Conservation (phyloP, 1,140 invertebrate genomes). For the Monomorium pharaonis region DNA sequence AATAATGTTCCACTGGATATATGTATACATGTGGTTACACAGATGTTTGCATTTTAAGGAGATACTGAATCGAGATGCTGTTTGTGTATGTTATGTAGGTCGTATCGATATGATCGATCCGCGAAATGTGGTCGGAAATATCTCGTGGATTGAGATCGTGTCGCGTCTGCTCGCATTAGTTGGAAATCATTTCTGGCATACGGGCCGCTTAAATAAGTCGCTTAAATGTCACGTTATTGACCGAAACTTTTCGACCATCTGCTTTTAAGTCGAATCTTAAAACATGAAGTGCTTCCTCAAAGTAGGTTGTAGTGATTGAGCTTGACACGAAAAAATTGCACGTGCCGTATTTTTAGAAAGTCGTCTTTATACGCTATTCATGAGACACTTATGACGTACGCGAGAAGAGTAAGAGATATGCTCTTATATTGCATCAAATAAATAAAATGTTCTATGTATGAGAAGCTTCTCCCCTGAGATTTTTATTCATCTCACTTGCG, state of each 20-base stretch:
- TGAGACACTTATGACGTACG: not conserved
- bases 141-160: conserved; percentile 31
- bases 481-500: not conserved
- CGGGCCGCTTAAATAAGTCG: conserved; percentile 21
- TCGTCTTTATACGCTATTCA: not conserved
- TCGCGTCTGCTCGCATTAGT: conserved; percentile 24
- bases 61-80: not conserved
- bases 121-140: conserved; percentile 41
- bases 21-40: not conserved
- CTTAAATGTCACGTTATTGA: conserved; percentile 46
- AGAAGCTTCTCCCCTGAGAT: not conserved
- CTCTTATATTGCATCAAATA: not conserved
- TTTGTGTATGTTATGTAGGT: conserved; percentile 48
- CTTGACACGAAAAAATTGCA: conserved; percentile 14
- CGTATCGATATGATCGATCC: conserved; percentile 47
- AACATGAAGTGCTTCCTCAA: not conserved
- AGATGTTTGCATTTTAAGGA: conserved; percentile 27
- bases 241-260: conserved; percentile 24
- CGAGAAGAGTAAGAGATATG: not conserved
- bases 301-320: not conserved
- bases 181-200: conserved; percentile 24
- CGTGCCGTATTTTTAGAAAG: conserved; percentile 23
- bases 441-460: not conserved
- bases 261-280: conserved; percentile 30
- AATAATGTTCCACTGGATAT: not conserved